phyloP scores from a whole-genome alignment of 2,888 invertebrate genomes.

The Lasius fuliginosus region DNA sequence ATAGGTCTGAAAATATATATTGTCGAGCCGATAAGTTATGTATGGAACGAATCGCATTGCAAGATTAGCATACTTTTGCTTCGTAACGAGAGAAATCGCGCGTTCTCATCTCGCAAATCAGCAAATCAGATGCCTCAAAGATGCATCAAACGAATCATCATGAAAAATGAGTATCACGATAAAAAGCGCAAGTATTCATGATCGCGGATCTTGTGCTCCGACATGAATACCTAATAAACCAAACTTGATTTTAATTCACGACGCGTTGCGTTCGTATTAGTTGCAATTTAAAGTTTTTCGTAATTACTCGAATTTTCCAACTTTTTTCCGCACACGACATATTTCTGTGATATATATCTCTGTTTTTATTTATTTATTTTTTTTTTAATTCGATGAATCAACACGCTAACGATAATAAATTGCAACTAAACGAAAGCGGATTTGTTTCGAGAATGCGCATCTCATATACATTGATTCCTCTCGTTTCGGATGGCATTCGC shows the following conservation, averaged over 20 bases:
- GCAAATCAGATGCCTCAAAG: background rate
- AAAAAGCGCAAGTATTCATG: background rate
- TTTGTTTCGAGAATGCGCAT: background rate
- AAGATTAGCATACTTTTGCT: background rate
- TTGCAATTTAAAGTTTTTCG: too few relatives aligned
- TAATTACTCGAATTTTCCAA: too few relatives aligned
- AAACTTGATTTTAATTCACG: background rate
- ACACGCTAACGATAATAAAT: background rate
- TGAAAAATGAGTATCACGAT: background rate
- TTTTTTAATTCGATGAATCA: background rate
- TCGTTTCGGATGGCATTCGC: slow-evolving; percentile 7
- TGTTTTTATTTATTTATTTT: too few relatives aligned
- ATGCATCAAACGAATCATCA: background rate
- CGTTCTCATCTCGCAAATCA: background rate
- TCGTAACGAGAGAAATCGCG: background rate
- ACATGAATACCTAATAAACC: background rate
- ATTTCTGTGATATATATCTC: background rate
- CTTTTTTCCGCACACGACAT: background rate
- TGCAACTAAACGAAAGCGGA: background rate
- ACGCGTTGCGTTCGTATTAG: background rate
- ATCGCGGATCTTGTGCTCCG: background rate
- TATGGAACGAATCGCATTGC: background rate
- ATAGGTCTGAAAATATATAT: background rate
- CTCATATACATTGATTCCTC: background rate
- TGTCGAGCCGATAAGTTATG: too few relatives aligned